phyloP scores from a whole-genome alignment of 1,140 invertebrate species.

The Pogonomyrmex californicus region DNA sequence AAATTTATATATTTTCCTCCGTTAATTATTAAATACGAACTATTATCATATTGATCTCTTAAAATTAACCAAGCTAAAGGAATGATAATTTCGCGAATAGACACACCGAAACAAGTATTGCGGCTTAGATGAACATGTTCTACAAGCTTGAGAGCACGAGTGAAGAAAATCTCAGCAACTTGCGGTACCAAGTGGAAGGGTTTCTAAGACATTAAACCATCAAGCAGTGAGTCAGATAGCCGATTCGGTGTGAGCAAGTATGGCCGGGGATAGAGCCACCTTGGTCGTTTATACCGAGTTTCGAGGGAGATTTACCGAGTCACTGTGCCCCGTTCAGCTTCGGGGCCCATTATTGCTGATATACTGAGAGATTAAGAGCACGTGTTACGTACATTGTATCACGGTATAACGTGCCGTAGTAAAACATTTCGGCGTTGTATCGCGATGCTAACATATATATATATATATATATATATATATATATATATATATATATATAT shows the following conservation, averaged over 20 bases:
- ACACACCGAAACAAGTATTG: neutral
- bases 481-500: constrained; percentile 64
- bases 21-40: neutral
- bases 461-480: constrained; percentile 71
- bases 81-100: constrained; percentile 25
- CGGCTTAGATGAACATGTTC: constrained; percentile 27
- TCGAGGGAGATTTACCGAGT: constrained; percentile 68
- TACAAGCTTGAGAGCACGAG: constrained; percentile 35
- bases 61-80: neutral
- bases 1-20: neutral
- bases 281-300: constrained; percentile 72
- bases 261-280: constrained; percentile 59
- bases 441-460: constrained; percentile 58
- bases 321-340: constrained; percentile 66
- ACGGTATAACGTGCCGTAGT: constrained; percentile 76
- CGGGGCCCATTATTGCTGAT: constrained; percentile 79
- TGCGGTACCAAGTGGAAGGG: constrained; percentile 28
- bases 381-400: constrained; percentile 82
- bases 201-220: constrained; percentile 69
- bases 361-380: constrained; percentile 85
- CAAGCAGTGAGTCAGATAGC: constrained; percentile 59
- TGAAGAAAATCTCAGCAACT: constrained; percentile 54
- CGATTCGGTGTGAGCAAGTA: constrained; percentile 58
- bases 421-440: constrained; percentile 72
- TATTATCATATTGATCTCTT: neutral